A percentile compares a stretch with the other conserved stretches of the same genome.
Evolutionary conservation across 2,113 vertebrate species (phyloP).

Genomic region (Phaethornis superciliosus): DNA sequence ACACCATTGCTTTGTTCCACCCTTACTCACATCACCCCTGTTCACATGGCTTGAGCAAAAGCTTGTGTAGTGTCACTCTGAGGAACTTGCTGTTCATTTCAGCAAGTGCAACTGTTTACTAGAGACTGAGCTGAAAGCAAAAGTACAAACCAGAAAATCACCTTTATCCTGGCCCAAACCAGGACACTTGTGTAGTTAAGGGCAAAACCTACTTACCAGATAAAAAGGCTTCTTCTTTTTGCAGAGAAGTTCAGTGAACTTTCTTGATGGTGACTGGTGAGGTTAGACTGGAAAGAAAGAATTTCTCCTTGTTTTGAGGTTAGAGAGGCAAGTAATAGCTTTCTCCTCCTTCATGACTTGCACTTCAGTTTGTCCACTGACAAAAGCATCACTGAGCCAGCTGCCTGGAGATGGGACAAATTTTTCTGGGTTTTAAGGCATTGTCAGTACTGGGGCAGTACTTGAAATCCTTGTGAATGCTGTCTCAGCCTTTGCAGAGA

Average conservation of each 20-base stretch:
- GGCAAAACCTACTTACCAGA: no score
- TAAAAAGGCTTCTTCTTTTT: background rate
- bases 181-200: background rate
- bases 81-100: no score
- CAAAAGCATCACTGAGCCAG: background rate
- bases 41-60: background rate
- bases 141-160: no score
- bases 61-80: fast-evolving
- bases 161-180: no score
- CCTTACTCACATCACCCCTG: background rate
- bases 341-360: background rate
- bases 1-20: no score
- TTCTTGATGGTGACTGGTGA: background rate
- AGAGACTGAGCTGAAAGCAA: no score
- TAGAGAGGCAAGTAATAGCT: background rate
- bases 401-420: background rate
- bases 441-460: background rate
- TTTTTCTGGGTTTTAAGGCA: background rate
- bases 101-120: no score
- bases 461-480: fast-evolving
- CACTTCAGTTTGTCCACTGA: background rate
- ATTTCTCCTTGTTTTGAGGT: background rate
- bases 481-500: background rate
- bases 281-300: background rate
- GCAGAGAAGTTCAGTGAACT: background rate